Evolutionary conservation across 2,113 vertebrate species (phyloP), one percentile per base, ranked within the genome.

Genomic region (Cephalophus harveyi): DNA sequence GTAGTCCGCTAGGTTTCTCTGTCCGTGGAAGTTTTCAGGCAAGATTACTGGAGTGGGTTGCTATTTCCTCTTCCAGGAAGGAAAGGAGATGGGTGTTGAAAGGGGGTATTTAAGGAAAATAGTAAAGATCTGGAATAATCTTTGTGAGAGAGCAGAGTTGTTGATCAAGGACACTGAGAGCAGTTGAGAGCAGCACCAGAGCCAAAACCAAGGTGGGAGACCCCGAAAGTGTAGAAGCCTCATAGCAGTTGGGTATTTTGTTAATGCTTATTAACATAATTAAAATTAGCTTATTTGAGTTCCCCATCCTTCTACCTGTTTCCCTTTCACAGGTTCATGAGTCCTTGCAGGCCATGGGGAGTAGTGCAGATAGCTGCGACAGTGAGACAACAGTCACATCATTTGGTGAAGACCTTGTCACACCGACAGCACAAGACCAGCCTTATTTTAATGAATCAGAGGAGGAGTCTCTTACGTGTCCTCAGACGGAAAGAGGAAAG

Each of bases 341-440:
- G 40, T 97, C 99, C 48, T 96, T 99, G 98, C 99, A 99, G 62
- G 99, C 99, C 84, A 99, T 99, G 99, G 99, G 99, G 91, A 99
- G 99, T 83, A 99, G 99, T 33, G 99, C 99, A 74, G 99, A 99
- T 98, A 99, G 99, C 94, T 99, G 99, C 98, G 99, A 99, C 98
- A 99, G 99, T 36, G 99, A 99, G 98, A 99, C 99, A 33, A 99
- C 99, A 0, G 99, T 99, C 92, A 99, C 99, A 0, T 99, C 99
- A 0, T 98, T 99, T 52, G 99, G 99, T 12, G 99, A 99, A 78
- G 99, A 99, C 28, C 98, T 99, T 74, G 98, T 97, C 97, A 99
- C 99, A 10, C 99, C 98, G 0, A 30, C 98, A 60, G 98, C 97
- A 7, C 95, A 98, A 85, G 99, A 99, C 59, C 98, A 99, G 43